Conservation (phyloP, 1,140 invertebrate genomes). For the Platyura marginata region DNA sequence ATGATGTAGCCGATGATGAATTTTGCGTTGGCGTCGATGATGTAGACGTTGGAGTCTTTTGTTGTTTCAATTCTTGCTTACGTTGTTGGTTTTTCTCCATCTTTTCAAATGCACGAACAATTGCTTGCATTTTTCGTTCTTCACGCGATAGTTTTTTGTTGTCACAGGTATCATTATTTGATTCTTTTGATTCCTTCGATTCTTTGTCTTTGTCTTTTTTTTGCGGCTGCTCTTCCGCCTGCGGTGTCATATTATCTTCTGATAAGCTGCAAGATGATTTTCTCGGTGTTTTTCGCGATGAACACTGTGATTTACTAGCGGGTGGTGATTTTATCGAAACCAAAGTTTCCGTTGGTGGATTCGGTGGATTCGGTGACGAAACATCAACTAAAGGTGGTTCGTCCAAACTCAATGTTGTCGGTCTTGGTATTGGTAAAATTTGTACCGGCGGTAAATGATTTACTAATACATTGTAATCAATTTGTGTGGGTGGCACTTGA, state of each 20-base stretch:
- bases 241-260: conserved; percentile 6
- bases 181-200: conserved; percentile 8
- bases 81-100: conserved; percentile 60
- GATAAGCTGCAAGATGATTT: conserved; percentile 1
- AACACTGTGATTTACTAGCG: not conserved
- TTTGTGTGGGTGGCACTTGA: not conserved
- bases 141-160: conserved; percentile 51
- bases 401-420: not conserved
- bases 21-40: not conserved
- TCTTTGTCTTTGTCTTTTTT: conserved; percentile 6
- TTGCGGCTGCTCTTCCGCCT: conserved; percentile 5
- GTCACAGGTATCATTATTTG: too few species aligned
- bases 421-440: not conserved
- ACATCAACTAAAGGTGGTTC: not conserved
- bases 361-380: conserved; percentile 3
- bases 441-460: not conserved
- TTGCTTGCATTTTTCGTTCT: conserved; percentile 90
- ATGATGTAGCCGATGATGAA: not conserved
- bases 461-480: not conserved
- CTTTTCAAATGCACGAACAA: conserved; percentile 80
- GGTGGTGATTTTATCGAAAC: not conserved
- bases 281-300: conserved; percentile 5
- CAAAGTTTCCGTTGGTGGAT: conserved; percentile 2
- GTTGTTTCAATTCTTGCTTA: conserved; percentile 44
- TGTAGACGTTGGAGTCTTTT: not conserved